Base-by-base conservation (phyloP, 30 jellyfish, hydroid and myxozoan genomes). In the Hydra vulgaris region DNA sequence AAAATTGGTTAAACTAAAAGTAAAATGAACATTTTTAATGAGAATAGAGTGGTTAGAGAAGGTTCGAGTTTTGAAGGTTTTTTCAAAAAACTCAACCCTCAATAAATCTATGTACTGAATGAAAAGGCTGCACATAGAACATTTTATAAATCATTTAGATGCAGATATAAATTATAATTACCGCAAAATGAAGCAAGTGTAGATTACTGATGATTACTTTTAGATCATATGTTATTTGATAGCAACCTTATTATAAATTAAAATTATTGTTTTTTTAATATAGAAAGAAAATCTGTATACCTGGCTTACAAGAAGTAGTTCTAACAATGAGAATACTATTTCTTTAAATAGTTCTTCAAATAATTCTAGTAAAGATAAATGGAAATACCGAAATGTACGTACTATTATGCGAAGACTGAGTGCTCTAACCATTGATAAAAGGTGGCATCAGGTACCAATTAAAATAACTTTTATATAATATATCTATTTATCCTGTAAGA, bases 351-450 rank as follows among this genome's bases (percentile, higher is more conserved):
- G 66, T 77, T 53, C 54, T 80, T 15, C 96, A 5, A n/a, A 53
- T 7, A 18, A 75, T 21, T 89, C 92, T 53, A 79, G 98, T 54
- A 92, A 92, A 83, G 97, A 86, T 56, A 91, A 86, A 72, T 89
- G 96, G 80, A 82, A 79, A 54, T 92, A 92, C 78, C 85, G 98
- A 76, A 92, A 92, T 80, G 98, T 92, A 52, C 85, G 86, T 66
- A 92, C 98, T 18, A 92, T 92, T 18, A 83, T 92, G 23, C 77
- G 98, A 73, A 66, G 98, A 26, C 73, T 92, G 74, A 92, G 98
- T 81, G 98, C 98, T 4, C 79, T 92, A 23, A 95, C 98, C 8
- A 89, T 92, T 25, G 98, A 92, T 70, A 74, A 88, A 25, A 82
- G 95, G 70, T 92, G 96, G 96, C 96, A 84, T 25, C 96, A 92